Conservation (phyloP, 2,113 vertebrate species). For the Sphaerodactylus townsendi region DNA sequence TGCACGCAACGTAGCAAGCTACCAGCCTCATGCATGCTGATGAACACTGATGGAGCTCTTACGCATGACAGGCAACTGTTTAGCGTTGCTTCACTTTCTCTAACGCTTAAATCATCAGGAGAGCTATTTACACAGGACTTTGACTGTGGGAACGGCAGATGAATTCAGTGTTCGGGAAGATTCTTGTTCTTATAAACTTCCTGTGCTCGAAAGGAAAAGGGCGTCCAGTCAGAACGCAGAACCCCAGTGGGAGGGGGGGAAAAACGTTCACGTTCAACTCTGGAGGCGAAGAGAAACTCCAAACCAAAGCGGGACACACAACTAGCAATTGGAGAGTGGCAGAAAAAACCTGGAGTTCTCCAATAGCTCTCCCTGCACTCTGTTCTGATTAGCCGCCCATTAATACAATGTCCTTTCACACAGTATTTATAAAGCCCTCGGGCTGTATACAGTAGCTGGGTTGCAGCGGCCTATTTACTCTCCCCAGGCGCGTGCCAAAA, state of each 20-base stretch:
- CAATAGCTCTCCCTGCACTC: slow-evolving; percentile 20
- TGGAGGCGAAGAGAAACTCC: not conserved
- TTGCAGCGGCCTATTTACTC: slow-evolving; percentile 51
- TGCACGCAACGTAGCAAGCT: not conserved
- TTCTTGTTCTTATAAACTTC: not conserved
- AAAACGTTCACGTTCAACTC: not conserved
- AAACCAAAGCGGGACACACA: not conserved
- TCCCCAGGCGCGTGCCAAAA: slow-evolving; percentile 2
- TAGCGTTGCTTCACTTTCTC: not conserved
- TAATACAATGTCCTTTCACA: slow-evolving; percentile 33
- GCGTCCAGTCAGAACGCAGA: not conserved
- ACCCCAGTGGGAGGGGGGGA: not conserved
- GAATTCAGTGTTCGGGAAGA: not conserved
- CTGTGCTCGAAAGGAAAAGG: slow-evolving; percentile 20
- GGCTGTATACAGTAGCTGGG: slow-evolving; percentile 36
- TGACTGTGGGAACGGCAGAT: not conserved
- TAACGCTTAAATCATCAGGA: not conserved
- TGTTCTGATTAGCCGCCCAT: slow-evolving; percentile 43
- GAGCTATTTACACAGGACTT: not conserved
- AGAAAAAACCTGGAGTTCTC: slow-evolving; percentile 23
- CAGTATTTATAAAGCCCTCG: slow-evolving; percentile 23
- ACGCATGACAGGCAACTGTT: not conserved
- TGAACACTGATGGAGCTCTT: not conserved
- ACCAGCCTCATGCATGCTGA: not conserved
- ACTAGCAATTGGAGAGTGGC: not conserved